These are phyloP conservation scores for Brachionus asplanchnoidis DNA, from an alignment of 1,140 invertebrate genomes.

Conservation along the genomic window DNA sequence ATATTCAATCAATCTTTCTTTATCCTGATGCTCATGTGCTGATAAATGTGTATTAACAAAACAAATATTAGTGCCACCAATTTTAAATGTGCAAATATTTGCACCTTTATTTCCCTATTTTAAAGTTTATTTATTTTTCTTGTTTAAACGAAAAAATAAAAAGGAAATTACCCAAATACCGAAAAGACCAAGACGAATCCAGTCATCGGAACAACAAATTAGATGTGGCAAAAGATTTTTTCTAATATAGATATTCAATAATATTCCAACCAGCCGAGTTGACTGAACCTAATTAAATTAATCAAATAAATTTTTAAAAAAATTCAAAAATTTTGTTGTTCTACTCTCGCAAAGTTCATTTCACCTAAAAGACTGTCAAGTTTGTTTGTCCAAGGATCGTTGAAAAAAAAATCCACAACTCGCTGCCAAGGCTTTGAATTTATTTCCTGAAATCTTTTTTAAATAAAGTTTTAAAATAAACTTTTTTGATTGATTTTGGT, in stretches of 20 bases:
- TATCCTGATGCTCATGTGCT: conserved; percentile 10
- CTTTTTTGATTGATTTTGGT: neutral
- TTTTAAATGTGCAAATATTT: conserved; percentile 14
- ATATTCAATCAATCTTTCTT: conserved; percentile 12
- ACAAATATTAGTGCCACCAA: conserved; percentile 13
- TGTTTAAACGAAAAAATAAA: neutral
- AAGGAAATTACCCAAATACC: neutral
- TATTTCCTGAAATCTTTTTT: conserved; percentile 40
- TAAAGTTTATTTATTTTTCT: neutral
- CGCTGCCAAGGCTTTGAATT: conserved; percentile 8
- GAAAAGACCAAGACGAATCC: conserved; percentile 10
- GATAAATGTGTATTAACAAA: conserved; percentile 40
- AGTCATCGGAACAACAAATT: neutral
- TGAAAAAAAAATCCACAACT: neutral
- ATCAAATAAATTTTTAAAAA: neutral
- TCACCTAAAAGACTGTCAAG: neutral
- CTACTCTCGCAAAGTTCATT: neutral
- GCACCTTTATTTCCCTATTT: conserved; percentile 38
- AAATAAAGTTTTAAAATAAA: neutral
- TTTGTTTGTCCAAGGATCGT: conserved; percentile 32
- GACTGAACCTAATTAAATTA: neutral
- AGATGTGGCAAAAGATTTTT: neutral
- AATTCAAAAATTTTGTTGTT: neutral
- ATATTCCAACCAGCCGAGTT: conserved; percentile 14
- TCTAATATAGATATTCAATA: conserved; percentile 38